phyloP scores from a whole-genome alignment of 2,113 vertebrate species.

The Neopipo cinnamomea region DNA sequence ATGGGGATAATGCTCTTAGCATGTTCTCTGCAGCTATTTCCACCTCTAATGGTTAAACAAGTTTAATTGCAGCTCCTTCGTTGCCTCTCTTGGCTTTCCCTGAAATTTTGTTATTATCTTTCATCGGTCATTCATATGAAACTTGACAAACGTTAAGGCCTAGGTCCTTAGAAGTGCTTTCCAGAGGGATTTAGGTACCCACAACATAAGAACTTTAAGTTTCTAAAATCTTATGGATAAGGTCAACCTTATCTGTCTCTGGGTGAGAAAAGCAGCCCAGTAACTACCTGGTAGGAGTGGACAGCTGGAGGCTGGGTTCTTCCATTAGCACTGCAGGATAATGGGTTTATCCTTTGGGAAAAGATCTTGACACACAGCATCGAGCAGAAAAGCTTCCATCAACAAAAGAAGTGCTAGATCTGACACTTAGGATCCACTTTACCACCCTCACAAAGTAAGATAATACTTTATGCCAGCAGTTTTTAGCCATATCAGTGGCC shows the following conservation, averaged over 20 bases:
- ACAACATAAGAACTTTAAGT: not conserved
- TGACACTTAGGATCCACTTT: not conserved
- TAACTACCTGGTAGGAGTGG: not conserved
- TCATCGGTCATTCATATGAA: not conserved
- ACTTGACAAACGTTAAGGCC: not conserved
- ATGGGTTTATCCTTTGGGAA: not conserved
- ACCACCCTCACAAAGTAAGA: not conserved
- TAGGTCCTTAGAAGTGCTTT: not conserved
- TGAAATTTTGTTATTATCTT: not conserved
- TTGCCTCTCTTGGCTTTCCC: not conserved
- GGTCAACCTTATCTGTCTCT: not conserved
- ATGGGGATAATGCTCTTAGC: not conserved
- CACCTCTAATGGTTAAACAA: not conserved
- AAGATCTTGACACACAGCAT: not conserved
- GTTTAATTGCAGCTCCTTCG: not conserved
- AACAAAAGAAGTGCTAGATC: not conserved
- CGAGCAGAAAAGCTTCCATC: not conserved
- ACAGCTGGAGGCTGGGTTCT: not conserved
- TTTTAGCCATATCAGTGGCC: not conserved
- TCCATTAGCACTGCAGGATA: not conserved
- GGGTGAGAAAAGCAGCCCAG: not conserved
- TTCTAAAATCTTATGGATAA: not conserved
- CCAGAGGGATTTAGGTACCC: not conserved
- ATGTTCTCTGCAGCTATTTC: not conserved
- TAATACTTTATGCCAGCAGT: not conserved